Conservation (phyloP, 2,888 invertebrate genomes). For the Abscondita cerata region DNA sequence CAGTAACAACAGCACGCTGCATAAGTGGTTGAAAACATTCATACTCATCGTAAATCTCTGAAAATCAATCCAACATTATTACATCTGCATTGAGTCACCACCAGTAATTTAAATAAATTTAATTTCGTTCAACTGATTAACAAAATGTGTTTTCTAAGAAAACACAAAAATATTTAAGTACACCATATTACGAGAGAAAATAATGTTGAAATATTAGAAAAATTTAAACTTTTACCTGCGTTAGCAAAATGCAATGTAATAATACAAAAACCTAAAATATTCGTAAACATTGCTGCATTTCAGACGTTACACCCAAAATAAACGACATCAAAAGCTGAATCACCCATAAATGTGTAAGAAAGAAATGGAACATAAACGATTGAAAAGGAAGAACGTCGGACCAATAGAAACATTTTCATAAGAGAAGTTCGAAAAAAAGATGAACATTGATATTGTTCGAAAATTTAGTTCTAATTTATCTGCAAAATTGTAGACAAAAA, state of each 20-base stretch:
- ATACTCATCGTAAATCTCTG: constrained; percentile 63
- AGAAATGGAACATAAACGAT: not conserved
- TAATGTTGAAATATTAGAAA: not conserved
- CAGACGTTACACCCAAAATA: constrained; percentile 45
- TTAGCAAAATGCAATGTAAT: constrained; percentile 33
- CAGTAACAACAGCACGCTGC: constrained; percentile 74
- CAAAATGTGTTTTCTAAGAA: no score
- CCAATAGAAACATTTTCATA: not conserved
- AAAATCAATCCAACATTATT: constrained; percentile 27
- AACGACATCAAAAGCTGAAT: constrained; percentile 6
- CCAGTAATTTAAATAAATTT: not conserved
- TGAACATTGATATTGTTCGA: not conserved
- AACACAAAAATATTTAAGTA: no score
- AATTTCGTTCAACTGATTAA: not conserved
- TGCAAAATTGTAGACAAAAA: no score
- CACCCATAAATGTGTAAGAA: constrained; percentile 1
- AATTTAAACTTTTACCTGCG: constrained; percentile 31
- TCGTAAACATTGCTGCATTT: constrained; percentile 43
- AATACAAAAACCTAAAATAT: constrained; percentile 38
- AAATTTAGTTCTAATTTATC: not conserved
- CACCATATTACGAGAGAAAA: not conserved
- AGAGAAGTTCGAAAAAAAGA: not conserved
- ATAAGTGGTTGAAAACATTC: constrained; percentile 85
- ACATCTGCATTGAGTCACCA: not conserved
- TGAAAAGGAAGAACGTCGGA: not conserved